These are phyloP conservation scores for Vollenhovia emeryi DNA, from an alignment of 1,140 invertebrate species.

Conservation along the genomic window DNA sequence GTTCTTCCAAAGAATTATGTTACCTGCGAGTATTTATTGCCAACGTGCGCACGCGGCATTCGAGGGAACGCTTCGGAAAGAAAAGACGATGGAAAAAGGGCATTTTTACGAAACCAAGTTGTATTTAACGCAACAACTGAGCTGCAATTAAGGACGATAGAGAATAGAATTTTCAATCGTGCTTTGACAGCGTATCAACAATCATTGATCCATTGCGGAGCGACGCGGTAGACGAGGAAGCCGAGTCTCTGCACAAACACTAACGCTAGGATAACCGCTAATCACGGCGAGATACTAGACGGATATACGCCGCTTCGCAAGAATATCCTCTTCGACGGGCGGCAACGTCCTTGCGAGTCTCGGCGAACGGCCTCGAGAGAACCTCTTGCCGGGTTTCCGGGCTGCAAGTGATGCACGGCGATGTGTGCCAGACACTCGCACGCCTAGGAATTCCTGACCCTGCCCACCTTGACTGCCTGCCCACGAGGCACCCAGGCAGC, in stretches of 20 bases:
- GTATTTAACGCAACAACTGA: neutral
- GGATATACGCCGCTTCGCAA: slow-evolving; percentile 5
- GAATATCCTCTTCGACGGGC: slow-evolving; percentile 58
- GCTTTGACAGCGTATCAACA: neutral
- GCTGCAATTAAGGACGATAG: neutral
- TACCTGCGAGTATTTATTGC: slow-evolving; percentile 74
- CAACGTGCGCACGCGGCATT: slow-evolving; percentile 50
- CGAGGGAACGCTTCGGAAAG: slow-evolving; percentile 15
- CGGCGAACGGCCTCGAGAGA: slow-evolving; percentile 81
- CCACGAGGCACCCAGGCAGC: slow-evolving; percentile 53
- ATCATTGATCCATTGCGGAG: neutral
- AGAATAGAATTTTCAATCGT: neutral
- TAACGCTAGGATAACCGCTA: slow-evolving; percentile 7
- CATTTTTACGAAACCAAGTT: neutral
- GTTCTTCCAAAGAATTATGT: slow-evolving; percentile 74
- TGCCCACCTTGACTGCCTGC: slow-evolving; percentile 79
- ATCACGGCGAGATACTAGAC: slow-evolving; percentile 11
- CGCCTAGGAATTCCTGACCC: slow-evolving; percentile 81
- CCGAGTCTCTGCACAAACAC: neutral
- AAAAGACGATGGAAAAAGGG: neutral
- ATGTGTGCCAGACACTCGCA: slow-evolving; percentile 77
- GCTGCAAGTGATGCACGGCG: slow-evolving; percentile 71
- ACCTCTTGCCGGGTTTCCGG: slow-evolving; percentile 76
- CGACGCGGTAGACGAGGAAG: neutral
- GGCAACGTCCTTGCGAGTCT: slow-evolving; percentile 77